phyloP scores from a whole-genome alignment of 2,888 invertebrate genomes.

The Sericinus montela region DNA sequence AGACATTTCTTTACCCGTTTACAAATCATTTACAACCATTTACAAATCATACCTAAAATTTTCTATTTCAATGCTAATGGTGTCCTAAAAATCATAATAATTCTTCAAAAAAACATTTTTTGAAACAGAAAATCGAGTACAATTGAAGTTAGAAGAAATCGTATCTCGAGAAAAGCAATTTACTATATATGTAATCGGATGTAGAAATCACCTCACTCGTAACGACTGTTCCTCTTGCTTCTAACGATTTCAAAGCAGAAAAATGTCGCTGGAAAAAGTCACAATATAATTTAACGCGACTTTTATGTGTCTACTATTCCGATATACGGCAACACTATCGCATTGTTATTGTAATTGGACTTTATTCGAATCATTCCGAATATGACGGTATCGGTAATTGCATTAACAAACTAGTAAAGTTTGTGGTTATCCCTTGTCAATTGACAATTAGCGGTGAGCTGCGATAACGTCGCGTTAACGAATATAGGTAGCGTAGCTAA shows the following conservation, averaged over 20 bases:
- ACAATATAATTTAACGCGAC: conserved; percentile 51
- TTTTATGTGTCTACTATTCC: conserved; percentile 30
- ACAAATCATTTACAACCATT: too few relatives aligned
- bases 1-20: too few relatives aligned
- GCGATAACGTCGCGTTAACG: conserved; percentile 8
- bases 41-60: too few relatives aligned
- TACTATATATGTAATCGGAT: conserved; percentile 21
- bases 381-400: conserved; percentile 12
- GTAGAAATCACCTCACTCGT: conserved; percentile 22
- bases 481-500: conserved; percentile 1
- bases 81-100: too few relatives aligned
- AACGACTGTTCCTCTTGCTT: conserved; percentile 31
- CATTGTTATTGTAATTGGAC: conserved; percentile 13
- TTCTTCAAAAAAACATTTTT: background rate
- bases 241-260: conserved; percentile 42
- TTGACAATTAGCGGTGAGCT: conserved; percentile 17
- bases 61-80: too few relatives aligned
- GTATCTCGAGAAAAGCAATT: conserved; percentile 16
- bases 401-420: conserved; percentile 8
- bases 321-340: conserved; percentile 9
- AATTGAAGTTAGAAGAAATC: conserved; percentile 14
- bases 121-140: conserved; percentile 11
- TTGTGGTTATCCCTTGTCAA: conserved; percentile 19
- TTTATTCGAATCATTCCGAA: conserved; percentile 3
- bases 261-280: conserved; percentile 44